Percentiles rank a stretch among this genome's conserved stretches.
phyloP scores from a whole-genome alignment of 2,888 invertebrate genomes.

The Aricia artaxerxes region DNA sequence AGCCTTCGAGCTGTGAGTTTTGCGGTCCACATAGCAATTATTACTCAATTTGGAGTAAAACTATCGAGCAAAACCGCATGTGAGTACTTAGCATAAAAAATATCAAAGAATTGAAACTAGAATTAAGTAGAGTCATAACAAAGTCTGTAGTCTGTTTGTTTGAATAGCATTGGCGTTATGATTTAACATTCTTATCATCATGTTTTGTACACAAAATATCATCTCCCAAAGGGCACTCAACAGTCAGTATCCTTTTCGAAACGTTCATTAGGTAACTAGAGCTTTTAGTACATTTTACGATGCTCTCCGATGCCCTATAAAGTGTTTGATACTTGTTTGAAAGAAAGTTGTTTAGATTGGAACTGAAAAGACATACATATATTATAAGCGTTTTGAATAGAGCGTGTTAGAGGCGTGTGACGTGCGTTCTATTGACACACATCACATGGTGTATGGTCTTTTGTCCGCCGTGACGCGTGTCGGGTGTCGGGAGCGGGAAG shows the following conservation, averaged over 20 bases:
- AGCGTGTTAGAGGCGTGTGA: not conserved
- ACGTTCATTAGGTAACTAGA: not conserved
- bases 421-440: conserved; percentile 1
- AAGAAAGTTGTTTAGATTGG: not conserved
- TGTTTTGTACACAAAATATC: too few relatives aligned
- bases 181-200: too few relatives aligned
- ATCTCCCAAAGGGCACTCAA: too few relatives aligned
- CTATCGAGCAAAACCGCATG: too few relatives aligned
- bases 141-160: too few relatives aligned
- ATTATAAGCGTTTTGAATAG: not conserved
- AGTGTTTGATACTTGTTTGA: not conserved
- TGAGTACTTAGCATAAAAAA: not conserved
- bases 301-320: not conserved
- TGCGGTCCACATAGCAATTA: too few relatives aligned
- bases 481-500: not conserved
- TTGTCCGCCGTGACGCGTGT: not conserved
- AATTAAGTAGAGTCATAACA: too few relatives aligned
- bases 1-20: too few relatives aligned
- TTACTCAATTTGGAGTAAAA: too few relatives aligned
- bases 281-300: not conserved
- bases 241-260: not conserved
- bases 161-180: too few relatives aligned
- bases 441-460: not conserved
- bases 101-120: too few relatives aligned
- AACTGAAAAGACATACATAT: not conserved